Evolutionary conservation across 2,888 invertebrate genomes (phyloP), one percentile per base, ranked within the genome.

Genomic region (Caenorhabditis sp.): DNA sequence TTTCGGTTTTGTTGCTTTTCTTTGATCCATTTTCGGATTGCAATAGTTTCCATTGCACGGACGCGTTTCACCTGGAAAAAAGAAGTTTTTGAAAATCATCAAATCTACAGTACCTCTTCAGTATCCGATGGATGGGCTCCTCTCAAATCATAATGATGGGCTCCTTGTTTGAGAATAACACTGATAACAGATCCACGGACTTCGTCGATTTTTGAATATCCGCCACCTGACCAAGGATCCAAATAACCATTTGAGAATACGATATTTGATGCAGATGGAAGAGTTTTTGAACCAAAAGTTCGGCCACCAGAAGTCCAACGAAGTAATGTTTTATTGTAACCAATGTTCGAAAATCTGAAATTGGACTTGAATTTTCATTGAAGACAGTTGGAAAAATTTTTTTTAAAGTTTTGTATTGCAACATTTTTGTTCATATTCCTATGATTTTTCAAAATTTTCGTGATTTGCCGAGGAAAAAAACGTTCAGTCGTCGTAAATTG

Each of bases 221-320:
- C 90, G 8, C 90, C 90, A 4, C 88, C 88, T 23, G 88, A 88
- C 90, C 90, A 90, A 4, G 90, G 90, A 74, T 90, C 90, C 59
- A 90, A 81, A 62, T 83, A 76, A n/a, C 90, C 90, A 84, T 90
- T 90, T 89, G 89, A 89, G 84, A 91, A 91, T 59, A 91, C 90
- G 71, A 92, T 92, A 82, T 92, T 92, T 69, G 90, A 89, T 1
- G 91, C 89, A n/a, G 89, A 87, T 10, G 91, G 90, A 43, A 95
- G 63, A 49, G 68, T 90, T 8, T 62, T 90, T 77, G 91, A 91
- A 17, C 96, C 96, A 87, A 94, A 97, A 81, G 92, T 91, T 20
- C 54, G 64, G 14, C 69, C 69, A 27, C 66, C 74, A 53, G 63
- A 63, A 0, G 54, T 31, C 8, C 91, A 90, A 0, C 91, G 90